Evolutionary conservation across 2,113 vertebrate species (phyloP).

Genomic region (Etheostoma spectabile): DNA sequence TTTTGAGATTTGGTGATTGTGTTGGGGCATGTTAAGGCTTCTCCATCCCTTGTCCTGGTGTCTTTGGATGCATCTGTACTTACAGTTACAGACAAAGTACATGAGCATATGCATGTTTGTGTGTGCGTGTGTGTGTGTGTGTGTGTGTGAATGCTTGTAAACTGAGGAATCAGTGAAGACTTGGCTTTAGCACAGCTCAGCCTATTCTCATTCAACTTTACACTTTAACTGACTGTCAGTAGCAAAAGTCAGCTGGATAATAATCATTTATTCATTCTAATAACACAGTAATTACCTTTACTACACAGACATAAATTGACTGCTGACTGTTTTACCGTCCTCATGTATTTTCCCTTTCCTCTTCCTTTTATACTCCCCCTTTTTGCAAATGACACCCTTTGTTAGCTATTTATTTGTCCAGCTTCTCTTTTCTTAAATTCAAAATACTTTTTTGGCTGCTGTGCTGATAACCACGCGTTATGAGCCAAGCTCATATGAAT

Average conservation of each 20-base stretch:
- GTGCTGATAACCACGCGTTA: not conserved
- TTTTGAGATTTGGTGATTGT: slow-evolving; percentile 76
- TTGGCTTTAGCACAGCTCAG: not conserved
- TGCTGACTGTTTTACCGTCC: slow-evolving; percentile 32
- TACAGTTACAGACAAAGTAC: slow-evolving; percentile 12
- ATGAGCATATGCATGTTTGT: not conserved
- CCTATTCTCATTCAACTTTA: slow-evolving; percentile 16
- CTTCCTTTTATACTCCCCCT: not conserved
- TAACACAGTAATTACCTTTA: slow-evolving; percentile 44
- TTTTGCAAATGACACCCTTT: slow-evolving; percentile 21
- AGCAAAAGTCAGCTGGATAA: slow-evolving; percentile 16
- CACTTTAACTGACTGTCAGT: not conserved
- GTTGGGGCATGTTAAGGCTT: slow-evolving; percentile 76
- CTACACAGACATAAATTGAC: slow-evolving; percentile 1
- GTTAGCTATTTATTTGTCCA: slow-evolving; percentile 12
- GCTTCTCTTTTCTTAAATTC: not conserved
- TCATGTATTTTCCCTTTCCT: slow-evolving; percentile 20
- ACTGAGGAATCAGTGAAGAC: slow-evolving; percentile 9
- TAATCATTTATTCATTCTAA: slow-evolving; percentile 47
- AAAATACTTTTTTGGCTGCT: not conserved
- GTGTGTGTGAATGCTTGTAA: slow-evolving; percentile 11
- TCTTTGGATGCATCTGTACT: slow-evolving; percentile 42
- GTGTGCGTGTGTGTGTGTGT: not conserved
- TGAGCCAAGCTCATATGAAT: too few species aligned
- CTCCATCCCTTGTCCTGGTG: slow-evolving; percentile 34